Evolutionary conservation across 2,797 vertebrate genomes (phyloP).

Genomic region (Pangasius larnaudii): DNA sequence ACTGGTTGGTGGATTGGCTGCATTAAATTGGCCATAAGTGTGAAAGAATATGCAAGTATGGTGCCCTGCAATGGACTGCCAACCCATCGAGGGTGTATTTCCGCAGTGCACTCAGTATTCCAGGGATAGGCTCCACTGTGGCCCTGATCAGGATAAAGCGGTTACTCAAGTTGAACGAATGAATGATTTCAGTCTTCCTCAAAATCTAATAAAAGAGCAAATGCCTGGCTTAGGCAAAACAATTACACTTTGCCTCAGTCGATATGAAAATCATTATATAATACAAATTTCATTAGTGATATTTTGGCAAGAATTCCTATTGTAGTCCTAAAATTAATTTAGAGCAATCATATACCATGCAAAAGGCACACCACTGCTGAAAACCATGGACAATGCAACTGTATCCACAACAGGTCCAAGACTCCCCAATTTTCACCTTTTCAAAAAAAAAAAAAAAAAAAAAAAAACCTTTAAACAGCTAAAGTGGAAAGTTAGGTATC

Average conservation of each 20-base stretch:
- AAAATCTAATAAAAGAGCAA: background rate
- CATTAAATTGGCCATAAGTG: background rate
- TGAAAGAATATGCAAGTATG: background rate
- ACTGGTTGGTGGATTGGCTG: background rate
- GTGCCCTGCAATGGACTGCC: background rate
- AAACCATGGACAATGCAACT: background rate
- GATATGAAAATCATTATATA: background rate
- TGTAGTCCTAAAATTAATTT: slow-evolving; percentile 1
- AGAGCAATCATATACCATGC: background rate
- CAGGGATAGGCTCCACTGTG: background rate
- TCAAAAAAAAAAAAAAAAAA: background rate
- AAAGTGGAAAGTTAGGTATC: background rate
- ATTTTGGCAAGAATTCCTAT: background rate
- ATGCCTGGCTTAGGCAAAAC: background rate
- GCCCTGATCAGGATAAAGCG: background rate
- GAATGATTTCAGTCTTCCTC: background rate
- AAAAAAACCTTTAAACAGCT: slow-evolving; percentile 20
- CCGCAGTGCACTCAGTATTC: background rate
- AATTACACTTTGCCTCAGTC: no score
- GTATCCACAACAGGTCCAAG: background rate
- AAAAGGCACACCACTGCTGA: background rate
- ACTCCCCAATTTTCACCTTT: background rate
- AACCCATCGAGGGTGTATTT: background rate
- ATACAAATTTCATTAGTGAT: background rate
- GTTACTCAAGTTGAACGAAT: background rate